phyloP scores from a whole-genome alignment of 2,888 invertebrate species.

The Synergus gifuensis region DNA sequence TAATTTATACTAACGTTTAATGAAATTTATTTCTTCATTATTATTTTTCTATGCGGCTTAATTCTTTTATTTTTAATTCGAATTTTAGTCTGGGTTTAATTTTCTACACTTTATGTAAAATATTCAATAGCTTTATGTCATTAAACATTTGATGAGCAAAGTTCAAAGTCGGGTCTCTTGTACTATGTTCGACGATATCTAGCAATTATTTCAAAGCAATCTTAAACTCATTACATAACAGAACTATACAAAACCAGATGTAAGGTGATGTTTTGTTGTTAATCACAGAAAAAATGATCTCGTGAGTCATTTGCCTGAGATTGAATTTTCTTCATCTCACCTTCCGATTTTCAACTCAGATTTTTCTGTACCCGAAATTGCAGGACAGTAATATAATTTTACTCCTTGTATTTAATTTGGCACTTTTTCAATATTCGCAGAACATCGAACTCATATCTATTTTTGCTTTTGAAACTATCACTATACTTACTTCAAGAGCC shows the following conservation, averaged over 20 bases:
- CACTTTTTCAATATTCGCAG: background rate
- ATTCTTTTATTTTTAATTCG: too few relatives aligned
- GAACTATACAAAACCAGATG: background rate
- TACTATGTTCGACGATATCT: background rate
- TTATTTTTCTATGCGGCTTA: too few relatives aligned
- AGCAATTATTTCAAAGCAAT: conserved; percentile 24
- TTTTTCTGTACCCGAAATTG: background rate
- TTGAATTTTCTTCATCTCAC: background rate
- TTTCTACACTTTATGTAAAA: background rate
- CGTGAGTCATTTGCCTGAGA: conserved; percentile 9
- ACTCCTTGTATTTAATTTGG: background rate
- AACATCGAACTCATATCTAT: background rate
- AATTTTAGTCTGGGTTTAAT: too few relatives aligned
- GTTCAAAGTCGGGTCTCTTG: conserved; percentile 1
- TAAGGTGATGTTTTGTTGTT: conserved; percentile 10
- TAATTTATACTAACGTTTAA: too few relatives aligned
- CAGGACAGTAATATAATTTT: background rate
- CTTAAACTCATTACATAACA: conserved; percentile 10
- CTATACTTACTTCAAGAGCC: background rate
- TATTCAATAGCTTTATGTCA: background rate
- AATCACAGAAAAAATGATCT: conserved; percentile 16
- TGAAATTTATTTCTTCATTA: too few relatives aligned
- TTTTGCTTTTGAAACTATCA: background rate
- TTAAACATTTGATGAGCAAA: conserved; percentile 18
- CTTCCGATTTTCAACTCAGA: background rate